Percentiles rank a stretch among this genome's conserved stretches.
Conservation (phyloP, 2,113 vertebrate species). For the Barnardius zonarius region DNA sequence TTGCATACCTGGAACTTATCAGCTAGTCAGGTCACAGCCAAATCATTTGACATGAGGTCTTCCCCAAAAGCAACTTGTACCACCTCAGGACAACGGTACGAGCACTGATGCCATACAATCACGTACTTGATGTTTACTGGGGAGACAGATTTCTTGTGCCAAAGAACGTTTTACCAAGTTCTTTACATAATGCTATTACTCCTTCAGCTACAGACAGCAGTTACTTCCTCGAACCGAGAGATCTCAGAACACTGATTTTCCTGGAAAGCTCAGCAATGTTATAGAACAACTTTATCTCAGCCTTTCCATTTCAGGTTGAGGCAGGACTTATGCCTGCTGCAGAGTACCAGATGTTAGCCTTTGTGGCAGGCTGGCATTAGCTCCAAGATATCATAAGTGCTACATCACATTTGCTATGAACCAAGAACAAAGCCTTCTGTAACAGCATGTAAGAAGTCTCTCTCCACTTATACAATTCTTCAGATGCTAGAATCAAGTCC, state of each 20-base stretch:
- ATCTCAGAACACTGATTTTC: neutral
- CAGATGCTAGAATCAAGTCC: neutral
- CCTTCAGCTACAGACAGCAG: neutral
- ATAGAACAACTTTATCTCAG: neutral
- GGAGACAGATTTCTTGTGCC: neutral
- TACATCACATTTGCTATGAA: neutral
- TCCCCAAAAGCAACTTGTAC: neutral
- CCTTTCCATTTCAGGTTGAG: neutral
- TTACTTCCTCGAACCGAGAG: neutral
- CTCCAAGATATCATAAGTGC: neutral
- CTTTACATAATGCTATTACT: neutral
- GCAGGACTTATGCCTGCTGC: neutral
- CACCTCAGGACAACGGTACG: neutral
- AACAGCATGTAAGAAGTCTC: neutral
- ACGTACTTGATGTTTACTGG: rapidly evolving
- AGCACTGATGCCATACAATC: neutral
- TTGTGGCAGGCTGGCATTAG: neutral
- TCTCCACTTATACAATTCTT: neutral
- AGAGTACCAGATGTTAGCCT: neutral
- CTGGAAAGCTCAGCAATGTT: neutral
- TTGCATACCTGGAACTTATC: neutral
- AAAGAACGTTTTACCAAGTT: neutral
- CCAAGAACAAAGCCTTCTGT: neutral
- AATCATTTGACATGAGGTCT: neutral
- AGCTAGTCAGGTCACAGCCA: neutral